Evolutionary conservation across 2,113 vertebrate species (phyloP).

Genomic region (Neotragus pygmaeus): DNA sequence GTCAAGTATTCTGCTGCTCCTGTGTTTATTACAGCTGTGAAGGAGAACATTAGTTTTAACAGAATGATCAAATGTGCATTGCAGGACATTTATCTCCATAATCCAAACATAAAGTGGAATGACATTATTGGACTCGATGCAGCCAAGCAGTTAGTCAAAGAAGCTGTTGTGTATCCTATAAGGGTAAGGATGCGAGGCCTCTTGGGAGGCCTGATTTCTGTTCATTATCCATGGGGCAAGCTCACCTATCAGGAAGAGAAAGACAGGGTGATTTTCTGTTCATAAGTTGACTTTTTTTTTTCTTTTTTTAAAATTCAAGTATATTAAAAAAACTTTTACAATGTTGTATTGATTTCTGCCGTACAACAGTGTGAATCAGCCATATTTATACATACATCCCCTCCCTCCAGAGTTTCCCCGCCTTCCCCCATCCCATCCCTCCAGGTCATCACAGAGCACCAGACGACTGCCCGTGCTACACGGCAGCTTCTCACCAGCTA

Average conservation of each 20-base stretch:
- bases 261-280: background rate
- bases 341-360: background rate
- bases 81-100: constrained; percentile 94
- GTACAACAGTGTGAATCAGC: background rate
- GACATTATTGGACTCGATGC: constrained; percentile 96
- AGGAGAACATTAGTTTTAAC: constrained; percentile 58
- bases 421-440: background rate
- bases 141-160: constrained; percentile 97
- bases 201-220: background rate
- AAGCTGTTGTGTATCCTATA: constrained; percentile 97
- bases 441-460: background rate
- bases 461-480: background rate
- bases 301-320: background rate
- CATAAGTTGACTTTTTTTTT: background rate
- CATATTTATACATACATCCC: background rate
- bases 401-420: background rate
- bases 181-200: constrained; percentile 80
- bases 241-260: background rate
- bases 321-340: background rate
- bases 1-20: background rate
- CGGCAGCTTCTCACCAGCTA: background rate
- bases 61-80: constrained; percentile 70
- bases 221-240: constrained; percentile 7
- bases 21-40: constrained; percentile 5
- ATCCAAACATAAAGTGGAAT: constrained; percentile 92